Conservation (phyloP, 2,113 vertebrate species). For the Cyphotilapia sp. region DNA sequence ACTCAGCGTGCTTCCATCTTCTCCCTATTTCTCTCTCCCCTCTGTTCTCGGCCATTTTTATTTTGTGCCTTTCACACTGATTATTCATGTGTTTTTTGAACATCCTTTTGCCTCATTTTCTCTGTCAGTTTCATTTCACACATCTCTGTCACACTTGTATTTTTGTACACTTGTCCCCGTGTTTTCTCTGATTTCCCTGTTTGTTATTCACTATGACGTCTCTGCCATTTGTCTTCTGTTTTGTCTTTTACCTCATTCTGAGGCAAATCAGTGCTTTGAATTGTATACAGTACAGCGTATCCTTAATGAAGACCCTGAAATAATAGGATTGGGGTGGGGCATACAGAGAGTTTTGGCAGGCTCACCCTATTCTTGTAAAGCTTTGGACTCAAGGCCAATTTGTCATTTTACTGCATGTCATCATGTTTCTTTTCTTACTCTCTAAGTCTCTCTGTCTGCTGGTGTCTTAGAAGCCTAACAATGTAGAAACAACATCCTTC, state of each 20-base stretch:
- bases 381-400: neutral
- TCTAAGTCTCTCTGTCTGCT: neutral
- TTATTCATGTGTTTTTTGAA: neutral
- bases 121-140: neutral
- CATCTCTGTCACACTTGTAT: neutral
- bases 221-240: neutral
- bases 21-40: neutral
- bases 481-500: neutral
- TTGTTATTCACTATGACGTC: neutral
- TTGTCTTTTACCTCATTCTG: neutral
- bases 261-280: neutral
- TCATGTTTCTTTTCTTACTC: neutral
- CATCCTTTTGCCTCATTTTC: neutral
- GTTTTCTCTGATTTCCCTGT: neutral
- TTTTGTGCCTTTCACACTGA: neutral
- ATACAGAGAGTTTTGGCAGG: neutral
- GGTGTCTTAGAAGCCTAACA: neutral
- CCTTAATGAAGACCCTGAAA: neutral
- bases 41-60: neutral
- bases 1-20: neutral
- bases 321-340: neutral
- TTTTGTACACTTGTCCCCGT: neutral
- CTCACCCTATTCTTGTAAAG: neutral
- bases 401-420: neutral
- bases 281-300: neutral